Conservation (phyloP, 2,113 vertebrate genomes). For the Rhinichthys klamathensis region DNA sequence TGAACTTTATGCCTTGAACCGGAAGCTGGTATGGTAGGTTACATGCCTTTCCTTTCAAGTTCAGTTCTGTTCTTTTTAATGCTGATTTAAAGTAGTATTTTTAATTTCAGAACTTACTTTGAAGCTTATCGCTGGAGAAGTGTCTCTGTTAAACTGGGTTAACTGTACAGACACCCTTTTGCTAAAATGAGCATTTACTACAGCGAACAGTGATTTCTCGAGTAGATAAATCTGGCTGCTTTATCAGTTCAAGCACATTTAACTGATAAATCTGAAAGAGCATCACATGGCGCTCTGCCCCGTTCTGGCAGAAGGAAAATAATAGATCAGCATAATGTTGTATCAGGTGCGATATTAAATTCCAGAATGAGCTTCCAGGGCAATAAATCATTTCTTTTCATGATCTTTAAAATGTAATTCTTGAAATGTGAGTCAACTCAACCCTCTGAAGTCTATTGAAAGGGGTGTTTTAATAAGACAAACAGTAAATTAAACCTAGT, state of each 20-base stretch:
- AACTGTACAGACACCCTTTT: conserved; percentile 1
- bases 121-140: conserved; percentile 30
- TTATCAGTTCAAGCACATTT: conserved; percentile 45
- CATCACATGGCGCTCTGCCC: not conserved
- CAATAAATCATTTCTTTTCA: conserved; percentile 4
- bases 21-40: not conserved
- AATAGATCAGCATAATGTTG: conserved; percentile 24
- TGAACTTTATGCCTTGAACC: conserved; percentile 41
- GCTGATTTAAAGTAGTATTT: conserved; percentile 54
- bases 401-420: not conserved
- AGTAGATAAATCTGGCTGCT: conserved; percentile 25
- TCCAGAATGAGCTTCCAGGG: conserved; percentile 11
- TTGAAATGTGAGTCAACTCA: conserved; percentile 15
- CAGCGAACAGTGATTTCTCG: not conserved
- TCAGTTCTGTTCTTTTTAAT: conserved; percentile 60
- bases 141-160: conserved; percentile 35
- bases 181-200: conserved; percentile 33
- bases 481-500: not conserved
- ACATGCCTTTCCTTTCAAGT: conserved; percentile 47
- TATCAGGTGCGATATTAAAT: conserved; percentile 19
- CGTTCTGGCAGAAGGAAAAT: conserved; percentile 18
- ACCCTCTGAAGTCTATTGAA: not conserved
- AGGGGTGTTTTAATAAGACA: conserved; percentile 2
- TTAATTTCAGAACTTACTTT: conserved; percentile 29
- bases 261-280: conserved; percentile 33